Evolutionary conservation across 1,140 invertebrate genomes (phyloP), one percentile per base, ranked within the genome.

Genomic region (Drosophila burlai): DNA sequence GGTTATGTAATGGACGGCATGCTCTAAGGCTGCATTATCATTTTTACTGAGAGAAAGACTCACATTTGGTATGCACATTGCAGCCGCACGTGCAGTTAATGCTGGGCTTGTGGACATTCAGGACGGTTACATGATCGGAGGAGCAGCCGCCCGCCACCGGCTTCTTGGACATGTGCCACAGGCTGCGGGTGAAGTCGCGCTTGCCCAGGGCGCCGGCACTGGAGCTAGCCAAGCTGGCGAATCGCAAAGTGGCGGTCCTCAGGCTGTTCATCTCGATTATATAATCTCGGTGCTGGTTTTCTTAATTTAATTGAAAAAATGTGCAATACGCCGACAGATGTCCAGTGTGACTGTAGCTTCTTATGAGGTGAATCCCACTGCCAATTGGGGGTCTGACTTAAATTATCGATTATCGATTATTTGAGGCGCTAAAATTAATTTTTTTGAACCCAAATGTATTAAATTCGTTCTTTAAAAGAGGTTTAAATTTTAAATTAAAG

Each of bases 21-120:
- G 45, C 36, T 36, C 31, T 26, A 3, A 10, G 10, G 13, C 52
- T 8, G 3, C 3, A 34, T 24, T 2, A 21, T 8, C 8, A 26
- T 5, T 26, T 38, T 15, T 26, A 42, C 9, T 59, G 45, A 64
- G 58, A 69, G 55, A 7, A n/a, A 24, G 2, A 69, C 58, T 82
- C 94, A 96, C 96, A 95, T 95, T 96, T 96, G 0, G 95, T 96
- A 74, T 96, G 96, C 3, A 95, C 91, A 42, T 94, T 94, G 80
- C 95, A 96, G 18, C 95, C 95, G 69, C 96, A 96, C 65, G 93
- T 94, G 83, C 95, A 96, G 16, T 94, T 92, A 40, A 94, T 83
- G 54, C 89, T 93, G 21, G 94, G 93, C 50, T 93, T 93, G 38
- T 93, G 91, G 36, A 93, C 66, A 78, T 92, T 78, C 36, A 81